A percentile compares a stretch with the other conserved stretches of the same genome.
Conservation (phyloP, 2,888 invertebrate species). For the Oligia strigilis region DNA sequence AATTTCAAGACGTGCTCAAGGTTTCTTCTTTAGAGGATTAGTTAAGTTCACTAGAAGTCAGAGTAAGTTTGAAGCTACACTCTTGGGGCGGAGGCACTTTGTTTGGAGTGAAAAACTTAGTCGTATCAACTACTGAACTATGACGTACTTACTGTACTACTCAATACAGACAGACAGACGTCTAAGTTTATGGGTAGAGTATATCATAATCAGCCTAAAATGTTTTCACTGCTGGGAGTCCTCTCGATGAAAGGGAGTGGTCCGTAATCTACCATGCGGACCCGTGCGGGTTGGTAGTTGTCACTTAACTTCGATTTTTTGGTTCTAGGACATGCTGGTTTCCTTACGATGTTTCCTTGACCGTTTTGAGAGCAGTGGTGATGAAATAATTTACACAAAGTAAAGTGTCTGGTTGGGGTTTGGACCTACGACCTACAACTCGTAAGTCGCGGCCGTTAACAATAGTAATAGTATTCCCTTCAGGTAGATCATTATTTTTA, state of each 20-base stretch:
- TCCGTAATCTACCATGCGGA: too few species aligned
- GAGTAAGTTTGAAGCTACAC: not conserved
- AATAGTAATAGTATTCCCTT: not conserved
- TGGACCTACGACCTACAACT: too few species aligned
- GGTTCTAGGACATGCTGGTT: too few species aligned
- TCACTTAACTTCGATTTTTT: not conserved
- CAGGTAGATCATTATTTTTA: not conserved
- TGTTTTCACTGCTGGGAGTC: not conserved
- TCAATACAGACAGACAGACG: not conserved
- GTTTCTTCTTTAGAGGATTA: not conserved
- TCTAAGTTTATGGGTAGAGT: too few species aligned
- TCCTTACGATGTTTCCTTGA: too few species aligned
- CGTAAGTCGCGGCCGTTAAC: too few species aligned
- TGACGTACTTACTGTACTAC: not conserved
- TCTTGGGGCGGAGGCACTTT: not conserved
- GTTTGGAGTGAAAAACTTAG: not conserved
- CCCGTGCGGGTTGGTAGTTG: too few species aligned
- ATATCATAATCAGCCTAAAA: not conserved
- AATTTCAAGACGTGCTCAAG: constrained; percentile 12
- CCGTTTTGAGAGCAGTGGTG: not conserved
- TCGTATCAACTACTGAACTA: not conserved
- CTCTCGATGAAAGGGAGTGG: not conserved
- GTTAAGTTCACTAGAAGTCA: not conserved
- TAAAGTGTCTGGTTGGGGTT: not conserved
- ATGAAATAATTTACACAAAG: not conserved